Conservation (phyloP, 2,888 invertebrate species). For the Alentia gelatinosa region DNA sequence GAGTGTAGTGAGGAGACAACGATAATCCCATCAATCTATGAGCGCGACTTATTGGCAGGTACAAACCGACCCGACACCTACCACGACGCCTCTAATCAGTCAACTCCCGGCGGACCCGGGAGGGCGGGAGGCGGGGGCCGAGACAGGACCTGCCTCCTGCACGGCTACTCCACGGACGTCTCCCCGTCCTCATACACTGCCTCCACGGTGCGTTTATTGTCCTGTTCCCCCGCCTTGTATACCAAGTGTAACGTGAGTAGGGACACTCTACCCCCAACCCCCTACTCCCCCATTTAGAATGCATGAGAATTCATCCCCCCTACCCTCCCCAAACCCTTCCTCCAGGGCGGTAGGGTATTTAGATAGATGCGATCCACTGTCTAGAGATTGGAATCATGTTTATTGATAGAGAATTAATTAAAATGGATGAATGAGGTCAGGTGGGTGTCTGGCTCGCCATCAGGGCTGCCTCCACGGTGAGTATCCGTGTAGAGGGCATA, state of each 20-base stretch:
- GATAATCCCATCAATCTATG: constrained; percentile 36
- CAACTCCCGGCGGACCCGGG: not conserved
- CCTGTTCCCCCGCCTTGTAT: no score
- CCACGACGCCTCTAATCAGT: constrained; percentile 22
- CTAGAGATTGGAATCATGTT: constrained; percentile 32
- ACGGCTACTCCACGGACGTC: no score
- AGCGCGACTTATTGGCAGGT: not conserved
- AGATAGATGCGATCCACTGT: constrained; percentile 5
- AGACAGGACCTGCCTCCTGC: not conserved
- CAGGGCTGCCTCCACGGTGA: not conserved
- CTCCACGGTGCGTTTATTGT: no score
- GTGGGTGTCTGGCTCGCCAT: not conserved
- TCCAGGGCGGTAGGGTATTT: not conserved
- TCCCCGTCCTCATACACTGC: not conserved
- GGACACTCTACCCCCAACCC: no score
- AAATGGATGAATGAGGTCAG: constrained; percentile 19
- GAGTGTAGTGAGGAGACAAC: not conserved
- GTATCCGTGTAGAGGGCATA: not conserved
- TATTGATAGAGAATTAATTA: constrained; percentile 22
- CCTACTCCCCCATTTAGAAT: not conserved
- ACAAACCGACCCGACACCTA: constrained; percentile 17
- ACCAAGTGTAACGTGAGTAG: no score
- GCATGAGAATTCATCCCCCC: not conserved
- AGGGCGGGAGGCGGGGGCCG: not conserved
- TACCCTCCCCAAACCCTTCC: not conserved